Percentiles rank a stretch among this genome's conserved stretches.
phyloP scores from a whole-genome alignment of 2,113 vertebrate species.

The rabbit (Oryctolagus cuniculus) region DNA sequence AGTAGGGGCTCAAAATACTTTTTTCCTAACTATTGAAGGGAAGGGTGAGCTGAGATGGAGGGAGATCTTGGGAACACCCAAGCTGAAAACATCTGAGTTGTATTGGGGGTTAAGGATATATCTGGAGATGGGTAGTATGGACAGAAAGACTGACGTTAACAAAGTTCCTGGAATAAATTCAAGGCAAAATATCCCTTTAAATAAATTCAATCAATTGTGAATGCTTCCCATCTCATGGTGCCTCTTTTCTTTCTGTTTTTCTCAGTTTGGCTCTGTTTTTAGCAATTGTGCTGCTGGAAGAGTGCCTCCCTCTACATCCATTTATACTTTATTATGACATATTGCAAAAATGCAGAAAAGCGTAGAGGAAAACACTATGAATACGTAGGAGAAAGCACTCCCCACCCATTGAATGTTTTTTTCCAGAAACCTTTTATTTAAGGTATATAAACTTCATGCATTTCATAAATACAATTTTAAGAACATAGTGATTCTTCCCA shows the following conservation, averaged over 20 bases:
- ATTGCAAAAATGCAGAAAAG: constrained; percentile 14
- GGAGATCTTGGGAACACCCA: constrained; percentile 62
- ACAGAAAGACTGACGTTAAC: constrained; percentile 35
- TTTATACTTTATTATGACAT: constrained; percentile 45
- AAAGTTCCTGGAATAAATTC: constrained; percentile 60
- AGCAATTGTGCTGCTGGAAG: neutral
- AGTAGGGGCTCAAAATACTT: constrained; percentile 1
- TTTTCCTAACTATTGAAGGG: constrained; percentile 29
- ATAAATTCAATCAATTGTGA: constrained; percentile 49
- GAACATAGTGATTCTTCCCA: too few relatives aligned
- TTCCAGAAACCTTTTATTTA: too few relatives aligned
- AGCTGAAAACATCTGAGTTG: constrained; percentile 68
- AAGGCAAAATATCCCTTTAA: constrained; percentile 44
- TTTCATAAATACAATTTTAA: too few relatives aligned
- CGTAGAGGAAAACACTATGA: constrained; percentile 28
- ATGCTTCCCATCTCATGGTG: neutral
- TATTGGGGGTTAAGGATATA: neutral
- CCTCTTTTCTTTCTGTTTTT: constrained; percentile 10
- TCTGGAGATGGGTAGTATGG: constrained; percentile 33
- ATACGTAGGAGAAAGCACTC: neutral
- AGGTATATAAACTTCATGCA: too few relatives aligned
- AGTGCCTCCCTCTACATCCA: neutral
- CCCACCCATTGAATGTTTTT: neutral
- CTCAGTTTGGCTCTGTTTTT: constrained; percentile 42
- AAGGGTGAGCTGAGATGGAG: constrained; percentile 7